Evolutionary conservation across 2,113 vertebrate species (phyloP), one percentile per base, ranked within the genome.

Genomic region (Brachyhypopomus occidentalis): DNA sequence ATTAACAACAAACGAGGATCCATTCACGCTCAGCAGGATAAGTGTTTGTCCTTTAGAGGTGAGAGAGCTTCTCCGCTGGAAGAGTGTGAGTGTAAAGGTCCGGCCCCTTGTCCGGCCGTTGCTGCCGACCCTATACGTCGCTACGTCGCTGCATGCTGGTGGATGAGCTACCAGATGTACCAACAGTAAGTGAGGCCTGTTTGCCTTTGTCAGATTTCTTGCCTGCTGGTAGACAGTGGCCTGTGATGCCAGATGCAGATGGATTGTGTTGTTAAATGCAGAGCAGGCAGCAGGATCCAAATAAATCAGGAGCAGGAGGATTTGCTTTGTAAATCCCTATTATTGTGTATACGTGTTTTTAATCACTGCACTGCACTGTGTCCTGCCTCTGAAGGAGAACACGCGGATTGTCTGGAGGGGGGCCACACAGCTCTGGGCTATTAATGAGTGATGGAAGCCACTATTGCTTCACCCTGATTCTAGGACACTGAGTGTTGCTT

Each of bases 321-420:
- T 92, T 93, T 91, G 85, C 88, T 80, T 81, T 75, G 77, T 86
- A 88, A 90, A 91, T 88, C 90, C 89, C 45, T 77, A 82, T 90
- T 88, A 88, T 91, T 90, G n/a, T 72, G 88, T 88, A 83, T 83
- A 84, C 77, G 73, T 85, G 77, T 48, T 87, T 89, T 86, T 91
- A 87, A 90, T 90, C 84, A 86, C 79, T 34, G 25, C 52, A 48
- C 25, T 72, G 27, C 63, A 30, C 63, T 34, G 20, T 63, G 60
- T 25, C 30, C 56, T 41, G 1, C 20, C 14, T 22, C 56, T 48
- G 72, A 45, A 64, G 17, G 56, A 60, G 73, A 56, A 34, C 16
- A 48, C 34, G n/a, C 55, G 20, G 72, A 30, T 85, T 72, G 45
- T 56, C 45, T 76, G 17, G 5, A 76, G 30, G 69, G 45, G 34